Conservation (phyloP, 1,140 invertebrate genomes). For the Drosophila ironensis region DNA sequence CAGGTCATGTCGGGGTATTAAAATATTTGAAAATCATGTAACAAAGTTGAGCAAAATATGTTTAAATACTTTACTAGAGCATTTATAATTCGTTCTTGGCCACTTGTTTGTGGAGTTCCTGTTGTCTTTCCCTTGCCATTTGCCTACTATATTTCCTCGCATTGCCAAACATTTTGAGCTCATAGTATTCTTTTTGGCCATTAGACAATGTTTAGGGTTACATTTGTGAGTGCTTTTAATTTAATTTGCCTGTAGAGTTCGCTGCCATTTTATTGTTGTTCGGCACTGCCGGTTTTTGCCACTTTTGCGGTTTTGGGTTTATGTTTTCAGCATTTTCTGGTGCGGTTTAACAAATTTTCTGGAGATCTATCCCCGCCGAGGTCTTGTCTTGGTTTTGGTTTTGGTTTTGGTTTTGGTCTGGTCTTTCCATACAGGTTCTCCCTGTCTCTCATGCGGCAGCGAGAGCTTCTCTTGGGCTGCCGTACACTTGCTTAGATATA, state of each 20-base stretch:
- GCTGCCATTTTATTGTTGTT: constrained; percentile 37
- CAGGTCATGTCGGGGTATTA: no score
- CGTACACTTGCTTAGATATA: constrained; percentile 76
- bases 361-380: constrained; percentile 46
- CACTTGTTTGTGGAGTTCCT: not conserved
- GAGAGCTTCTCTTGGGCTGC: constrained; percentile 45
- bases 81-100: not conserved
- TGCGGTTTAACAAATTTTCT: constrained; percentile 77
- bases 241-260: constrained; percentile 49
- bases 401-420: constrained; percentile 34
- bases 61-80: not conserved
- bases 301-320: constrained; percentile 53
- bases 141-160: constrained; percentile 13
- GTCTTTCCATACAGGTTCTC: constrained; percentile 72
- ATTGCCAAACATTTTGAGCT: constrained; percentile 38
- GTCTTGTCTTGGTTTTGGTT: constrained; percentile 38
- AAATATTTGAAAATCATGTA: no score
- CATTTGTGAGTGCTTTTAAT: constrained; percentile 73
- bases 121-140: constrained; percentile 23
- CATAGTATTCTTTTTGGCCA: constrained; percentile 44
- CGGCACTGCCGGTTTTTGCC: constrained; percentile 21
- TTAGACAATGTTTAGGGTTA: constrained; percentile 68
- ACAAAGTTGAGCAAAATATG: not conserved
- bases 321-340: constrained; percentile 72
- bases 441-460: constrained; percentile 3